phyloP scores from a whole-genome alignment of 2,113 vertebrate species.

The Oreochromis tanganicae region DNA sequence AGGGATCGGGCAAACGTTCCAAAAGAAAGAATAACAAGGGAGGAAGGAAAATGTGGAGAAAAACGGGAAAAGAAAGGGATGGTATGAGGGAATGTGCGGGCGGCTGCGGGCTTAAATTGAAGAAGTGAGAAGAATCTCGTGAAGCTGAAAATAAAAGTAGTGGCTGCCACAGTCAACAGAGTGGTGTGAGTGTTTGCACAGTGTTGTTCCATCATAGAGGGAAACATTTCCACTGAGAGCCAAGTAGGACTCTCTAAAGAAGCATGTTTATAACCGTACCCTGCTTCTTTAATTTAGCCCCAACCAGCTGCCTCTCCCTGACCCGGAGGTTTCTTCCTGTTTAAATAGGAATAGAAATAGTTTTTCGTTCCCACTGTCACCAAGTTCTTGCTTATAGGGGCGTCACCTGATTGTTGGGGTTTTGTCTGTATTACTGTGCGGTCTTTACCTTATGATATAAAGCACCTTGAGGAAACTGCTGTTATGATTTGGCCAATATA shows the following conservation, averaged over 20 bases:
- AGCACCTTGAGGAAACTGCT: not conserved
- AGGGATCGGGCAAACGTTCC: not conserved
- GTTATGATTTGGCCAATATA: not conserved
- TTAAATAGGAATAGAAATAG: too few relatives aligned
- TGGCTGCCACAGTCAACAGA: constrained; percentile 21
- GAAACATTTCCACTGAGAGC: not conserved
- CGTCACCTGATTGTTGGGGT: not conserved
- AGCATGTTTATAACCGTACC: not conserved
- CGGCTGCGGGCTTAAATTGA: not conserved
- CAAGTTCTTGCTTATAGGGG: not conserved
- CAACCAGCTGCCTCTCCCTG: not conserved
- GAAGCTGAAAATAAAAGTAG: constrained; percentile 2
- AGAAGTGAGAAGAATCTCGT: not conserved
- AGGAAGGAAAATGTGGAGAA: not conserved
- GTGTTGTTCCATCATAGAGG: not conserved
- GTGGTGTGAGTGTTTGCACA: not conserved
- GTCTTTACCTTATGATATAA: not conserved
- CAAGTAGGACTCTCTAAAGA: not conserved
- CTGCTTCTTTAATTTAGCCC: not conserved
- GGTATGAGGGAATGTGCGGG: not conserved
- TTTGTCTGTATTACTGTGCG: not conserved
- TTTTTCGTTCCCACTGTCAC: not conserved
- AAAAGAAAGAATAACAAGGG: constrained; percentile 10
- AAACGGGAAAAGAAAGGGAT: not conserved
- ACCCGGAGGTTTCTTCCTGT: too few relatives aligned